Conservation (phyloP, 2,888 invertebrate species). For the Agonopterix arenella region DNA sequence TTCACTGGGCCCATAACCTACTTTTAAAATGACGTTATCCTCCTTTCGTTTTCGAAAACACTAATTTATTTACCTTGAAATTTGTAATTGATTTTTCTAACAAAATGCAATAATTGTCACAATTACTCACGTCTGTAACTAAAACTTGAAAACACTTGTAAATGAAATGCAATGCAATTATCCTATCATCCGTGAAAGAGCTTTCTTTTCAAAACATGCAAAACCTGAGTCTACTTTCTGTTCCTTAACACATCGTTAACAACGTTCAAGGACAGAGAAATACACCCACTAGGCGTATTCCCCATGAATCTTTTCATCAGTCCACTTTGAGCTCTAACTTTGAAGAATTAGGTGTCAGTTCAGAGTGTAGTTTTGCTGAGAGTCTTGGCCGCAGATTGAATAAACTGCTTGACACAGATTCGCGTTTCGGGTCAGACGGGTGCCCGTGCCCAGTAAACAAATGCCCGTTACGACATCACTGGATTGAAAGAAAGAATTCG, state of each 20-base stretch:
- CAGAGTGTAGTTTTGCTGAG: slow-evolving; percentile 30
- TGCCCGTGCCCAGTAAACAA: slow-evolving; percentile 42
- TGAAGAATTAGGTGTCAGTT: slow-evolving; percentile 30
- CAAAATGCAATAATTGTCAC: no score
- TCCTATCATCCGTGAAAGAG: neutral
- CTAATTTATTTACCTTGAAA: no score
- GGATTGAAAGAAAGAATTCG: neutral
- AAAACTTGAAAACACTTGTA: no score
- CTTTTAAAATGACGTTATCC: no score
- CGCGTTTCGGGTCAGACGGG: slow-evolving; percentile 72
- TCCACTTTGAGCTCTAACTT: slow-evolving; percentile 34
- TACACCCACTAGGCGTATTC: slow-evolving; percentile 47
- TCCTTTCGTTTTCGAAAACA: no score
- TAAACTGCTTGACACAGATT: slow-evolving; percentile 77
- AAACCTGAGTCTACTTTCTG: slow-evolving; percentile 25
- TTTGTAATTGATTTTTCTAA: no score
- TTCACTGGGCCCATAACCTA: no score
- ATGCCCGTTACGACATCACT: slow-evolving; percentile 62
- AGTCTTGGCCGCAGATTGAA: slow-evolving; percentile 68
- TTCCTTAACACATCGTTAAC: slow-evolving; percentile 15
- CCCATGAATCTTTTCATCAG: slow-evolving; percentile 23
- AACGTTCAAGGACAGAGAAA: slow-evolving; percentile 60
- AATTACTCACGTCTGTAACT: no score
- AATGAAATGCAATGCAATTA: no score
- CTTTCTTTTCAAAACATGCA: slow-evolving; percentile 1